Evolutionary conservation across 2,113 vertebrate species (phyloP), one percentile per base, ranked within the genome.

Genomic region (Caranx melampygus): DNA sequence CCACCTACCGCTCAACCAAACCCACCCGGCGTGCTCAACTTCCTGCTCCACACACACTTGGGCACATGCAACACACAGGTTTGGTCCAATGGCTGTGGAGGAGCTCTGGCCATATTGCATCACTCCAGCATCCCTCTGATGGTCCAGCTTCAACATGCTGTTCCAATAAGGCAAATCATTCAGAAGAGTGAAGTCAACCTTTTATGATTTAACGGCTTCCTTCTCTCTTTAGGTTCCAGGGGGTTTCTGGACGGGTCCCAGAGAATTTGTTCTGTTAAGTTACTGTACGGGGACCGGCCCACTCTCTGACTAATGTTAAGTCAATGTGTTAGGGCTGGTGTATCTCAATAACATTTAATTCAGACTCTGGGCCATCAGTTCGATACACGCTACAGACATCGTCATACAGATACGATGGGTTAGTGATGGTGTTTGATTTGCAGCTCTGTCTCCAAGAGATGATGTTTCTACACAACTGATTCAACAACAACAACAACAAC

Each of bases 181-280:
- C 87, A 88, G 64, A 86, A 84, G 90, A 90, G 87, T 92, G 88
- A 93, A 92, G 92, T 92, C 90, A 93, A 91, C 74, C 72, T 91
- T 92, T 93, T 92, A 90, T 92, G 87, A 91, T 93, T 93, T 93
- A 91, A 93, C 83, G 63, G 91, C 90, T 93, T 94, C 93, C 88
- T 92, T 87, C 91, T 92, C 89, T 86, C 86, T 91, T 82, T 78
- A 78, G 90, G 86, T 90, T 90, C 87, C 82, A 84, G 83, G 69
- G 72, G 88, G 68, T 80, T 91, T 90, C 87, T 92, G 91, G 91
- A 91, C 3, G 82, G 78, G 70, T 91, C 87, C 91, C 90, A 85
- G 74, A 74, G 83, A 73, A 37, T 84, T 87, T 73, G 79, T 88
- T 92, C 91, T 62, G 34, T 62, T 70, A 54, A 15, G 60, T 79